Conservation (phyloP, 2,113 vertebrate genomes). For the Kryptolebias marmoratus region DNA sequence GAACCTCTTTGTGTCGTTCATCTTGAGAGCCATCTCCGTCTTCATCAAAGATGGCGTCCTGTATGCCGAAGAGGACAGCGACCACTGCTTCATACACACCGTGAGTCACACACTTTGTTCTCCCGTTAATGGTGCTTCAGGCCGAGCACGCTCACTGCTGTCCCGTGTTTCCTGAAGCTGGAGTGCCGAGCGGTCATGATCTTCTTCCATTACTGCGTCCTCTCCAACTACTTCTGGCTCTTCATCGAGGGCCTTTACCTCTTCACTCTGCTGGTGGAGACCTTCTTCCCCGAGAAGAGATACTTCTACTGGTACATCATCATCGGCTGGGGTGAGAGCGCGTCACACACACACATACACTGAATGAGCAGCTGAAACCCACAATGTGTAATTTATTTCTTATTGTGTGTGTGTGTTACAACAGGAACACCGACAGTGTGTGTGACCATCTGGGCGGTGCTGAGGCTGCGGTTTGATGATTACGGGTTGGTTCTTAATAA, state of each 20-base stretch:
- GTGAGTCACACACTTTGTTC: slow-evolving; percentile 67
- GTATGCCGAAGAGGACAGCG: slow-evolving; percentile 90
- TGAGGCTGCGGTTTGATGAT: slow-evolving; percentile 92
- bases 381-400: background rate
- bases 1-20: slow-evolving; percentile 97
- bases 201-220: slow-evolving; percentile 98
- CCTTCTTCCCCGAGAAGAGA: slow-evolving; percentile 95
- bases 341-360: background rate
- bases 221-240: slow-evolving; percentile 99
- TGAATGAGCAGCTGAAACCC: background rate
- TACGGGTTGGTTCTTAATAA: slow-evolving; percentile 82
- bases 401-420: background rate
- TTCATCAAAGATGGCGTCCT: slow-evolving; percentile 97
- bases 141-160: background rate
- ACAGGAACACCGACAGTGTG: slow-evolving; percentile 92
- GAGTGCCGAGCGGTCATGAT: slow-evolving; percentile 95
- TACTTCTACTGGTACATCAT: slow-evolving; percentile 95
- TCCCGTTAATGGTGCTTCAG: background rate
- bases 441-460: slow-evolving; percentile 91
- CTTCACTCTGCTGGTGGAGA: slow-evolving; percentile 94
- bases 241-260: slow-evolving; percentile 98
- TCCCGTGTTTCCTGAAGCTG: slow-evolving; percentile 77
- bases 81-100: slow-evolving; percentile 90
- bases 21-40: slow-evolving; percentile 93
- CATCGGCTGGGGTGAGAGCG: slow-evolving; percentile 80